Conservation (phyloP, 2,113 vertebrate genomes). For the Trogon surrucura region DNA sequence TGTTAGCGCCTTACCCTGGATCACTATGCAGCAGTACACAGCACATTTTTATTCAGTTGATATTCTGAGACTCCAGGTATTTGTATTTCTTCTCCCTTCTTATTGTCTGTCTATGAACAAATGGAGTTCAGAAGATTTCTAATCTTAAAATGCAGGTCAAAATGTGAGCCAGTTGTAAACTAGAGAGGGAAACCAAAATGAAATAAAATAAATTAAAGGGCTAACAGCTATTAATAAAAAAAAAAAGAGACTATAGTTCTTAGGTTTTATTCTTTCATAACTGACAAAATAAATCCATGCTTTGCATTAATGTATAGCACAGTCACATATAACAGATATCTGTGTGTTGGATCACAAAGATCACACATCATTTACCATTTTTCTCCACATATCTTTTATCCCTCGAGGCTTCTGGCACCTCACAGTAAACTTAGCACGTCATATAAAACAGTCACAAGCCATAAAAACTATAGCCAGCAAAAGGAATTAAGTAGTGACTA, state of each 20-base stretch:
- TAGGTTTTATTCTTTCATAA: background rate
- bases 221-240: background rate
- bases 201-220: background rate
- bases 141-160: background rate
- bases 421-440: background rate
- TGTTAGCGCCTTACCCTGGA: slow-evolving; percentile 40
- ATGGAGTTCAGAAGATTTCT: background rate
- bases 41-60: slow-evolving; percentile 19
- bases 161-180: background rate
- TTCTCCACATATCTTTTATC: background rate
- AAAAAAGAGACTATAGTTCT: background rate
- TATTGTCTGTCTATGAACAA: background rate
- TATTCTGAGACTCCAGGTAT: slow-evolving; percentile 19
- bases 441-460: background rate
- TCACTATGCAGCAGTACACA: slow-evolving; percentile 21
- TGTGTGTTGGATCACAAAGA: background rate
- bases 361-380: background rate
- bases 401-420: background rate
- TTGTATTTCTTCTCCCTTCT: background rate
- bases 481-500: background rate
- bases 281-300: background rate
- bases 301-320: background rate
- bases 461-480: background rate
- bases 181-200: background rate
- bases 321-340: background rate